Evolutionary conservation across 2,888 invertebrate genomes (phyloP), one percentile per base, ranked within the genome.

Genomic region (Zaprionus bogoriensis): DNA sequence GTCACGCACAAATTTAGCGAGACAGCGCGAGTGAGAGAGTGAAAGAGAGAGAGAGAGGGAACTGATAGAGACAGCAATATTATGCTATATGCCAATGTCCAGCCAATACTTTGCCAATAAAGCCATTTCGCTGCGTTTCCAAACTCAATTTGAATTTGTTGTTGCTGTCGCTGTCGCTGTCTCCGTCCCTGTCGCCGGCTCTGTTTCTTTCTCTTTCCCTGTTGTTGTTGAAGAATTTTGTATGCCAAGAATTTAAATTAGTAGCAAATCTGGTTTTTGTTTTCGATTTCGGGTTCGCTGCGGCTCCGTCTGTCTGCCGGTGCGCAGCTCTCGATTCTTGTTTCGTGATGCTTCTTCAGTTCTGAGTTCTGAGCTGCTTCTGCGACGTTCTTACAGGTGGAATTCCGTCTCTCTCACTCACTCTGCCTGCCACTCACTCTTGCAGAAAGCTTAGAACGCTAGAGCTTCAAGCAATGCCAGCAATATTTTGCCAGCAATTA

Each of bases 191-290:
- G 32, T 1, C 5, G 30, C 6, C 12, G 30, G 0, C 14, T 5
- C 14, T 30, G 6, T 12, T 30, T 45, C 14, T 54, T 53, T 17
- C 19, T 19, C 54, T 12, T 55, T n/a, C n/a, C 32, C 52, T 64
- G 42, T 30, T 54, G 67, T 73, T 74, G 67, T 74, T 74, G 58
- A 71, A n/a, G n/a, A 65, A 67, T 67, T 71, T 78, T 79, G 69
- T 87, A 74, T 83, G 83, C 72, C 73, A 75, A 81, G 85, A 86
- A 86, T 86, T 86, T 86, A 81, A 86, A 86, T 86, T 81, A 83
- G 86, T 81, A 77, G 85, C 76, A 83, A 86, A 82, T 85, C 84
- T 78, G 80, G 85, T 87, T 85, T 83, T 55, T 41, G 53, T 39
- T 62, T 62, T 59, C 53, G 62, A 74, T 79, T 86, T 85, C 73